Percentiles rank a stretch among this genome's conserved stretches.
phyloP scores from a whole-genome alignment of 2,888 invertebrate species.

The Onthophagus sagittarius region DNA sequence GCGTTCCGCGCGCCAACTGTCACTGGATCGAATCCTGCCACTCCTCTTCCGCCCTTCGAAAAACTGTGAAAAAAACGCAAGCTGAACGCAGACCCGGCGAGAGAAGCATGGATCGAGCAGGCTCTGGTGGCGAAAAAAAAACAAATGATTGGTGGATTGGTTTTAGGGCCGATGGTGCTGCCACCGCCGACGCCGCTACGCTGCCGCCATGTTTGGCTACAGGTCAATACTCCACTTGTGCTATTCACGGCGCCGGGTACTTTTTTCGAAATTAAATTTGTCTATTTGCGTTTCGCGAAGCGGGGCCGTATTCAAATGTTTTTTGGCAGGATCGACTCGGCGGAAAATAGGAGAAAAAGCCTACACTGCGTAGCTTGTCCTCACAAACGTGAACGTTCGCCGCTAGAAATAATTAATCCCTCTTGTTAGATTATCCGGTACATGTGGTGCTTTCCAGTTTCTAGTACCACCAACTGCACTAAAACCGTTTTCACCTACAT shows the following conservation, averaged over 20 bases:
- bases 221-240: conserved; percentile 32
- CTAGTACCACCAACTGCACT: neutral
- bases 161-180: conserved; percentile 34
- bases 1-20: conserved; percentile 42
- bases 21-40: conserved; percentile 36
- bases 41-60: neutral
- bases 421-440: neutral
- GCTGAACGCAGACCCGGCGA: neutral
- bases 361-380: neutral
- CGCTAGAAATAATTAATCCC: neutral
- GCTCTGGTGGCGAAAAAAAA: conserved; percentile 36
- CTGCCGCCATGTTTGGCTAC: conserved; percentile 43
- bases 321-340: neutral
- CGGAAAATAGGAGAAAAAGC: conserved; percentile 3
- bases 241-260: neutral
- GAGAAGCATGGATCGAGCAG: conserved; percentile 1
- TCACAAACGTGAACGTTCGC: neutral
- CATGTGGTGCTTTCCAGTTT: neutral
- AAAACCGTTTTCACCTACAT: too few relatives aligned
- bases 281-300: conserved; percentile 3
- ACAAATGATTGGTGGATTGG: conserved; percentile 48
- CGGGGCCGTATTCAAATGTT: conserved; percentile 8
- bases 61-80: conserved; percentile 6
- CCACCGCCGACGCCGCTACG: neutral
- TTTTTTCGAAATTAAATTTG: conserved; percentile 10